Percentiles rank a stretch among this genome's conserved stretches.
Conservation (phyloP, 1,140 invertebrate species). For the Drosophila setifemur region DNA sequence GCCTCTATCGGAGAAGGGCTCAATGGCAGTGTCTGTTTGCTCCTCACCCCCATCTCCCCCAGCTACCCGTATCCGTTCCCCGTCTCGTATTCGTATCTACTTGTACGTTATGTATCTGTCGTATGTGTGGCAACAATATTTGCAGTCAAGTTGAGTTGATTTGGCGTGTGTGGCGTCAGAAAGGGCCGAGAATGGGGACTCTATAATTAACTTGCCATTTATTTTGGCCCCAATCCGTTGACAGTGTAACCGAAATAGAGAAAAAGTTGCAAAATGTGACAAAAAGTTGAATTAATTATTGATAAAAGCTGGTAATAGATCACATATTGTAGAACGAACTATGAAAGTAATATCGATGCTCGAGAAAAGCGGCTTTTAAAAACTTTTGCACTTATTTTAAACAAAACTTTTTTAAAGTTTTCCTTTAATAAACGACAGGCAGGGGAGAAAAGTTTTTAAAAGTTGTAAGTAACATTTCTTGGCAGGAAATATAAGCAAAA, state of each 20-base stretch:
- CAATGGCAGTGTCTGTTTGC: conserved; percentile 22
- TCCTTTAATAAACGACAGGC: no score
- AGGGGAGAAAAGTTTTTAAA: neutral
- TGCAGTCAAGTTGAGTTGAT: conserved; percentile 11
- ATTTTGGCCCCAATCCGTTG: conserved; percentile 18
- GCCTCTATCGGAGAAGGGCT: neutral
- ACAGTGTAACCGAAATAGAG: conserved; percentile 16
- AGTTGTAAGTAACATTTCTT: no score
- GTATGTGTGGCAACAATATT: neutral
- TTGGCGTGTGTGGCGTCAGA: conserved; percentile 5
- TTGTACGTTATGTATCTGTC: neutral
- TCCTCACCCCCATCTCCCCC: neutral
- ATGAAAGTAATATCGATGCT: neutral
- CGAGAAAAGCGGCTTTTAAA: neutral
- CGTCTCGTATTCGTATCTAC: no score
- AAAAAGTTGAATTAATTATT: neutral
- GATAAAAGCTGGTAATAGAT: neutral
- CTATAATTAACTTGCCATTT: conserved; percentile 34
- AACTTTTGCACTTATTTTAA: neutral
- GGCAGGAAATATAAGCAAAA: no score
- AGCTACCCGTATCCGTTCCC: neutral
- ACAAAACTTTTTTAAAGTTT: neutral
- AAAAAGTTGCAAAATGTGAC: neutral
- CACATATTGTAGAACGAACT: no score
- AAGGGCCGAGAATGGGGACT: neutral